Evolutionary conservation across 2,113 vertebrate genomes (phyloP), one percentile per base, ranked within the genome.

Genomic region (Barnardius zonarius): DNA sequence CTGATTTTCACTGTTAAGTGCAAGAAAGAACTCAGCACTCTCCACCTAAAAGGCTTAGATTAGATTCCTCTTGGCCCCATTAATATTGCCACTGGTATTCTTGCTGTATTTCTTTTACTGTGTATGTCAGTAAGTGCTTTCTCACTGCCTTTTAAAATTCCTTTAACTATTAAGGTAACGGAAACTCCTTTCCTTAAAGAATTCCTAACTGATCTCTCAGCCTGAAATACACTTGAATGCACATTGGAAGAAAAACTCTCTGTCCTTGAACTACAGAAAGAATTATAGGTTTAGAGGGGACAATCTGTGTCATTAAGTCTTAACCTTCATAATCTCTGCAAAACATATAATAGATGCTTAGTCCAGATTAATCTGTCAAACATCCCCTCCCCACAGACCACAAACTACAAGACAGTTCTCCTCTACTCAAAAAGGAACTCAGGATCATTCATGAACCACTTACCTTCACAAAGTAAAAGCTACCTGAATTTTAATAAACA

Each of bases 1-100:
- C 64, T 96, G 92, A 89, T 97, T 97, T 96, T 89, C 52, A 64
- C 76, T 89, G 93, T 94, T 95, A 94, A 96, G 90, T 93, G 51
- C 73, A 91, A 91, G 92, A 84, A 86, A 78, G 25, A 23, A 84
- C 57, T 95, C 92, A 24, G 83, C 44, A 41, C 57, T 92, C 76
- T 94, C 77, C 48, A 82, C 57, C 77, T 94, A 91, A 93, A 82
- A 93, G 77, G 10, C 18, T 93, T 83, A 95, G 83, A 96, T 92
- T 69, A 94, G 90, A 91, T 94, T 95, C 44, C 44, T 96, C 9
- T 44, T 41, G 41, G 61, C 17, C 19, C 37, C 73, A 87, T 92
- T 92, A 92, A 79, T 92, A 72, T 43, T 75, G 61, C 66, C 83
- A 66, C 30, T 83, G 68, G 18, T 96, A 63, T 62, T 94, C 39